Base-by-base conservation (phyloP, 2,113 vertebrate genomes). In the Bombycilla garrulus region DNA sequence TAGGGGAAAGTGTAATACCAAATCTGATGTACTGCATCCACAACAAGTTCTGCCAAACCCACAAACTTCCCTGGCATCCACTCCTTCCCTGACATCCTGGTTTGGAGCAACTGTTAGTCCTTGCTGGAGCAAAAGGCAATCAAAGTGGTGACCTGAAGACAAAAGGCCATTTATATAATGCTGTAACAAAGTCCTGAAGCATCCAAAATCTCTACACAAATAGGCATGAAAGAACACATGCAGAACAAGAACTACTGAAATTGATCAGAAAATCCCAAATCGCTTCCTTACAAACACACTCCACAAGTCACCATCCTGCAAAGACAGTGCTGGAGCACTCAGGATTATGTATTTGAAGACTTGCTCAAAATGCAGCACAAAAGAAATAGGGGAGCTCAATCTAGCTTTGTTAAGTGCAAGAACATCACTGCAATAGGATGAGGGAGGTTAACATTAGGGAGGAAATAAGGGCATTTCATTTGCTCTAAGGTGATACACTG, bases 191-290 rank as follows among this genome's bases (percentile, higher is more conserved):
- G 44, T 18, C 61, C 11, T 33, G 23, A 86, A 50, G 47, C 51
- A 66, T 15, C 28, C 16, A 61, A 38, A 29, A 53, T 26, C 11
- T 31, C 24, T 42, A 38, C 22, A 54, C 11, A 70, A 88, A 69
- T 0, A 79, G 2, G 15, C 6, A 56, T 0, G 0, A 5, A 79
- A 54, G 33, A 82, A 60, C 26, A 80, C 4, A 38, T 0, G 6
- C 54, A 77, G 42, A 16, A 42, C 5, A 50, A 60, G 20, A 88
- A 80, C 29, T n/a, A 72, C 21, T 17, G 53, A 44, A 56, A 73
- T 4, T 35, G 29, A 60, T 71, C 53, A 24, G 38, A 45, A 50
- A 88, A 42, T 23, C 47, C 19, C 42, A n/a, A 15, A 35, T 5
- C 36, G 45, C 51, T 35, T 24, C 15, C 29, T 69, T 38, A 64